Evolutionary conservation across 2,113 vertebrate genomes (phyloP).

Genomic region (Micromys minutus): DNA sequence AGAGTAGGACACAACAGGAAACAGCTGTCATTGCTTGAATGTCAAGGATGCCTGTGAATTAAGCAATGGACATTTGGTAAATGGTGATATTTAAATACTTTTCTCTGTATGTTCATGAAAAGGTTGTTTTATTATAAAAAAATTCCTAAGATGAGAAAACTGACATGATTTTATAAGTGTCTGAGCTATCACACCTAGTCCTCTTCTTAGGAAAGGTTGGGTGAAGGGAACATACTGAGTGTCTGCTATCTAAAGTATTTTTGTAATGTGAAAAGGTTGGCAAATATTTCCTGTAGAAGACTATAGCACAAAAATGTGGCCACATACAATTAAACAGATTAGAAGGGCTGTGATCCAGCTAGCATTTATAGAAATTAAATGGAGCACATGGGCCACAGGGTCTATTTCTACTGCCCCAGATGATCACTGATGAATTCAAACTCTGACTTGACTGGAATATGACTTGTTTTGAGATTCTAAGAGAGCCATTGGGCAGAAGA

Average conservation of each 20-base stretch:
- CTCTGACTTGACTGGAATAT: not conserved
- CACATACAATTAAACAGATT: rapidly evolving
- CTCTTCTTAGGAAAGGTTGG: not conserved
- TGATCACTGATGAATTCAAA: not conserved
- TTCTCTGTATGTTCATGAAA: not conserved
- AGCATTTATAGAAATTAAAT: not conserved
- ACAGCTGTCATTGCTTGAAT: not conserved
- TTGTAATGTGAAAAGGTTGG: not conserved
- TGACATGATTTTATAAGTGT: not conserved
- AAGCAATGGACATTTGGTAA: not conserved
- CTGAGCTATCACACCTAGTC: not conserved
- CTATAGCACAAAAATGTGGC: not conserved
- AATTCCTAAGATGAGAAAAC: not conserved
- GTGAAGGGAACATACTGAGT: not conserved
- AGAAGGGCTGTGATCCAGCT: rapidly evolving
- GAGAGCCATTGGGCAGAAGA: not conserved
- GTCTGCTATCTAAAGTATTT: not conserved
- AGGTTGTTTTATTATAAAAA: not conserved
- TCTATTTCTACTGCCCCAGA: not conserved
- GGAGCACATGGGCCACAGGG: rapidly evolving
- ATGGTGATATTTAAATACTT: not conserved
- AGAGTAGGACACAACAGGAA: not conserved
- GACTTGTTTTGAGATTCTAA: not conserved
- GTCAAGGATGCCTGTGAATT: not conserved
- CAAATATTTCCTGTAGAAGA: not conserved